A percentile compares a stretch with the other conserved stretches of the same genome.
These are phyloP conservation scores for Myotis findleyi DNA, from an alignment of 2,797 vertebrate species.

Conservation along the genomic window DNA sequence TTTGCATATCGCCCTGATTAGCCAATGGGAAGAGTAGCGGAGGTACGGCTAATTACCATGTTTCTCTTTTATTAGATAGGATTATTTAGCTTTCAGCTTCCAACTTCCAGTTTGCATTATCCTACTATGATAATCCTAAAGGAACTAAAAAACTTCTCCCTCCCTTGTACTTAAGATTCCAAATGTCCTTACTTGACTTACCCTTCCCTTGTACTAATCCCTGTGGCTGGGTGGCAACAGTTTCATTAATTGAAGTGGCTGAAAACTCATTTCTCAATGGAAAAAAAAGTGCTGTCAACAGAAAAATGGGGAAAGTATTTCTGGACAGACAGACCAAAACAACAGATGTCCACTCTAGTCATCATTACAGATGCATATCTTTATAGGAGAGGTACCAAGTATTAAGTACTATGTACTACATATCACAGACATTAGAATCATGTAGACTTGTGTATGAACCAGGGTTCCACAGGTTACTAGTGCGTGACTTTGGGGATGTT, in stretches of 20 bases:
- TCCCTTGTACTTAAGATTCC: neutral
- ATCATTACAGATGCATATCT: neutral
- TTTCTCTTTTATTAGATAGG: too few species aligned
- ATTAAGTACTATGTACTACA: neutral
- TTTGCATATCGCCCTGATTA: too few species aligned
- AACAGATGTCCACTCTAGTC: neutral
- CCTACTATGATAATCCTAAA: neutral
- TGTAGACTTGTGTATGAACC: neutral
- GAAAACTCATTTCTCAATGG: slow-evolving; percentile 1
- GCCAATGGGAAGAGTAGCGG: too few species aligned
- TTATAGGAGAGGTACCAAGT: neutral
- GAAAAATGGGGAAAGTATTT: neutral
- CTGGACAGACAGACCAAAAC: neutral
- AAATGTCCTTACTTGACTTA: neutral
- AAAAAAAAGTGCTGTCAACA: neutral
- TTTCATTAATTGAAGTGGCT: neutral
- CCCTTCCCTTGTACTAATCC: neutral
- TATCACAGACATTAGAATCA: neutral
- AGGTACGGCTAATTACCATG: too few species aligned
- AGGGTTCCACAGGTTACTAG: neutral
- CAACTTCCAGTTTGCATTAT: neutral
- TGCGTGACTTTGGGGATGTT: neutral
- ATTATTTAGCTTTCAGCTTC: neutral
- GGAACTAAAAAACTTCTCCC: neutral
- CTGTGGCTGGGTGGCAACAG: neutral